phyloP scores from a whole-genome alignment of 1,140 invertebrate genomes.

The Apis florea region DNA sequence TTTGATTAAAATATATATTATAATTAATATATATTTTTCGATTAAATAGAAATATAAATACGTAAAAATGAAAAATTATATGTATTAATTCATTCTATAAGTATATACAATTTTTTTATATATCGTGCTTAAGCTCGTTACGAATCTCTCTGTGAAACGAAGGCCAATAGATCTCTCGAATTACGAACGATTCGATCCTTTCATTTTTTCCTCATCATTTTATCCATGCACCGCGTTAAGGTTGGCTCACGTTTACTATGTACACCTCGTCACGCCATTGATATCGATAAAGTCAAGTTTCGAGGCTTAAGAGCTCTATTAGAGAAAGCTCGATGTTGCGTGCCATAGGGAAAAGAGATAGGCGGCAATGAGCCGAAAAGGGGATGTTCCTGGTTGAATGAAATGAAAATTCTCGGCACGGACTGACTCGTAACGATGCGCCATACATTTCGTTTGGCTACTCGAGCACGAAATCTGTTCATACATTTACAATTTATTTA shows the following conservation, averaged over 20 bases:
- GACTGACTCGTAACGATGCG: neutral
- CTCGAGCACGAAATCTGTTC: slow-evolving; percentile 48
- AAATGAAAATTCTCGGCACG: slow-evolving; percentile 40
- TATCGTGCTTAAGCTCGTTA: neutral
- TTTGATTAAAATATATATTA: neutral
- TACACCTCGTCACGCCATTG: neutral
- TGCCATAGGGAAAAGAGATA: neutral
- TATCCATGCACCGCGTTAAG: neutral
- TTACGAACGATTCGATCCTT: neutral
- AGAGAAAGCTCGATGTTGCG: slow-evolving; percentile 22
- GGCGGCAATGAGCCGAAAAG: neutral
- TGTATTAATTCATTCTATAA: neutral
- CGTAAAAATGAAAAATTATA: neutral
- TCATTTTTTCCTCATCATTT: neutral
- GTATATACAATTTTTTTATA: neutral
- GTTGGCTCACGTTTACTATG: neutral
- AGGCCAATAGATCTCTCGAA: slow-evolving; percentile 1
- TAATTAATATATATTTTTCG: neutral
- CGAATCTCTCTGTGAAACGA: neutral
- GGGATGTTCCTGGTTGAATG: slow-evolving; percentile 21
- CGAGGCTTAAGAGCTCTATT: neutral
- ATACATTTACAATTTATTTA: slow-evolving; percentile 42
- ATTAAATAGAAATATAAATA: neutral
- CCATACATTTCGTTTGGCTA: slow-evolving; percentile 31
- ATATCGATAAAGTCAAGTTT: slow-evolving; percentile 13